These are phyloP conservation scores for Arenaria interpres DNA, from an alignment of 2,113 vertebrate species.

Conservation along the genomic window DNA sequence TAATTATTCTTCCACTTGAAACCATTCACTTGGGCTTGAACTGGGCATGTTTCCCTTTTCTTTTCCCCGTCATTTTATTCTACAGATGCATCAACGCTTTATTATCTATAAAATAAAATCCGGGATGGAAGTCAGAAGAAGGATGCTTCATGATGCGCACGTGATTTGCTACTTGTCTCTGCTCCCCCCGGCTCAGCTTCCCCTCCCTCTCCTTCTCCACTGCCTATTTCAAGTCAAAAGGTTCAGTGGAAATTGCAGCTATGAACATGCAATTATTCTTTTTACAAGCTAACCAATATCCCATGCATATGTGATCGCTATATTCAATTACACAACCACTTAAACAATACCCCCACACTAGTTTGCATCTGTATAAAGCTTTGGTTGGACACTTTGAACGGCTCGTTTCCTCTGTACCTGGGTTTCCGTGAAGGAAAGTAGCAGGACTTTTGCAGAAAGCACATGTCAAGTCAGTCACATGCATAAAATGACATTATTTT, in stretches of 20 bases:
- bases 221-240: neutral
- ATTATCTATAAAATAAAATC: neutral
- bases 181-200: neutral
- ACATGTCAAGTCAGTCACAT: neutral
- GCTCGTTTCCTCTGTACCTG: neutral
- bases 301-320: neutral
- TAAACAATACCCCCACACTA: neutral
- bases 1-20: neutral
- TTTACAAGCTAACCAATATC: neutral
- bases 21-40: neutral
- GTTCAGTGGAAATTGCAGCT: neutral
- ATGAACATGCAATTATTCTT: conserved; percentile 6
- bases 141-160: neutral
- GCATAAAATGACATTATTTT: neutral
- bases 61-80: neutral
- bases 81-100: neutral
- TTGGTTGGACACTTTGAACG: neutral
- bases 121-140: accelerated
- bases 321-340: conserved; percentile 15
- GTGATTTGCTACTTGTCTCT: neutral
- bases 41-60: neutral
- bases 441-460: neutral
- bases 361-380: conserved; percentile 21
- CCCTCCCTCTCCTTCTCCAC: neutral
- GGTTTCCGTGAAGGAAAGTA: neutral